phyloP scores from a whole-genome alignment of 1,140 invertebrate species.

The Battus philenor region DNA sequence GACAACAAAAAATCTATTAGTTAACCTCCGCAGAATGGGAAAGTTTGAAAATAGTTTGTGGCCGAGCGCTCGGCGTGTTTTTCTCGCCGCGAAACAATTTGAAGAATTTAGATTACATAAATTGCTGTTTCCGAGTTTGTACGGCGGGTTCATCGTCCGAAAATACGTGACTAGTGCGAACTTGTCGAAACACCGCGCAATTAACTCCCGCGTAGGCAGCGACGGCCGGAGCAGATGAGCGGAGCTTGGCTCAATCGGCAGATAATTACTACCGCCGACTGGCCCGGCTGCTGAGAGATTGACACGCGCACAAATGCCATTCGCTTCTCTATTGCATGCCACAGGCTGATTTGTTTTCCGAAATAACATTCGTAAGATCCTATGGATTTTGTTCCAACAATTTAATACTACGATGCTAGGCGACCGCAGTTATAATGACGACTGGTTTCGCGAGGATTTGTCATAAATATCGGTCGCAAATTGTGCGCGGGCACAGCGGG shows the following conservation, averaged over 20 bases:
- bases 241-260: conserved; percentile 48
- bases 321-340: too few relatives aligned
- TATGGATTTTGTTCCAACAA: too few relatives aligned
- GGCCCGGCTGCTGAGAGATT: conserved; percentile 52
- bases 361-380: not conserved
- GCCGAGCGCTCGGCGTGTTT: conserved; percentile 17
- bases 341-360: too few relatives aligned
- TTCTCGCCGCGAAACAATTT: not conserved
- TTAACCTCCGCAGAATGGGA: conserved; percentile 32
- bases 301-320: conserved; percentile 39
- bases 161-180: conserved; percentile 45
- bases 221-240: conserved; percentile 27
- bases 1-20: conserved; percentile 36
- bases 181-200: conserved; percentile 51
- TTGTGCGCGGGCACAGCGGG: conserved; percentile 62
- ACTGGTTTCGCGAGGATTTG: conserved; percentile 53
- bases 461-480: conserved; percentile 68
- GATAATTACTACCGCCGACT: conserved; percentile 61
- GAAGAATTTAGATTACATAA: conserved; percentile 5
- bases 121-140: conserved; percentile 20
- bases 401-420: conserved; percentile 24
- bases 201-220: conserved; percentile 39
- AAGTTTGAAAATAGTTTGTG: conserved; percentile 22
- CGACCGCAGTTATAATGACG: conserved; percentile 42
- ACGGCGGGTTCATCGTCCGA: conserved; percentile 38